These are phyloP conservation scores for Forbesichthys papilliferus DNA, from an alignment of 2,113 vertebrate genomes.

Conservation along the genomic window DNA sequence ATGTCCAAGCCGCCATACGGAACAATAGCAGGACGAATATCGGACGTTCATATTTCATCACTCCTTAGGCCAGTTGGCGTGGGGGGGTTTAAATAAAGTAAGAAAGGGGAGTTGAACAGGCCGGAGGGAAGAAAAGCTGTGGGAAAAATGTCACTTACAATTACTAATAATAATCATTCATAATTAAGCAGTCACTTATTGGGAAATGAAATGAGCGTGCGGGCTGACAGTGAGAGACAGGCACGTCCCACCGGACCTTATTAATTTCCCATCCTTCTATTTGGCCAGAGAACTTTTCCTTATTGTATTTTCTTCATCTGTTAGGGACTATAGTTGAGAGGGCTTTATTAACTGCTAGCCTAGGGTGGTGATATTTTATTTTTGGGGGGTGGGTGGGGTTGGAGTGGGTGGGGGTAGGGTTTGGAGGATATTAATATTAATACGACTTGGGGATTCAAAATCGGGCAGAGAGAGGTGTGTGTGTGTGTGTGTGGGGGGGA, in stretches of 20 bases:
- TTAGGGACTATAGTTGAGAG: conserved; percentile 53
- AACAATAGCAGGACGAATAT: background rate
- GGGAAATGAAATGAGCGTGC: conserved; percentile 77
- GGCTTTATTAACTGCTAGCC: conserved; percentile 81
- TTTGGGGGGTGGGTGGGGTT: conserved; percentile 18
- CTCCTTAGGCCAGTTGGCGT: conserved; percentile 34
- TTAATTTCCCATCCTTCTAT: conserved; percentile 72
- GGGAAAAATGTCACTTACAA: conserved; percentile 73
- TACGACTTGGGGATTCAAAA: conserved; percentile 54
- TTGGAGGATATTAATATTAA: conserved; percentile 73
- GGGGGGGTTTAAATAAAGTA: background rate
- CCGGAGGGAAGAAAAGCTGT: conserved; percentile 8
- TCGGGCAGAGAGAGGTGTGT: conserved; percentile 11
- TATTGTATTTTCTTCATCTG: conserved; percentile 59
- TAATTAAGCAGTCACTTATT: conserved; percentile 83
- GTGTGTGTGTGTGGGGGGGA: conserved; percentile 10
- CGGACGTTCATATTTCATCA: conserved; percentile 12
- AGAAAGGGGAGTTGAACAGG: background rate
- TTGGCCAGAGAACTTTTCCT: conserved; percentile 65
- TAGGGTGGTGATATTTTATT: conserved; percentile 68
- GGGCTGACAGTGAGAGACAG: conserved; percentile 60
- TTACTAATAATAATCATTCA: conserved; percentile 78
- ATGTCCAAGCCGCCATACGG: conserved; percentile 29
- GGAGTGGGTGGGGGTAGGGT: conserved; percentile 22
- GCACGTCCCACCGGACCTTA: conserved; percentile 67